These are phyloP conservation scores for Brachionus paranguensis DNA, from an alignment of 1,140 invertebrate genomes.

Conservation along the genomic window DNA sequence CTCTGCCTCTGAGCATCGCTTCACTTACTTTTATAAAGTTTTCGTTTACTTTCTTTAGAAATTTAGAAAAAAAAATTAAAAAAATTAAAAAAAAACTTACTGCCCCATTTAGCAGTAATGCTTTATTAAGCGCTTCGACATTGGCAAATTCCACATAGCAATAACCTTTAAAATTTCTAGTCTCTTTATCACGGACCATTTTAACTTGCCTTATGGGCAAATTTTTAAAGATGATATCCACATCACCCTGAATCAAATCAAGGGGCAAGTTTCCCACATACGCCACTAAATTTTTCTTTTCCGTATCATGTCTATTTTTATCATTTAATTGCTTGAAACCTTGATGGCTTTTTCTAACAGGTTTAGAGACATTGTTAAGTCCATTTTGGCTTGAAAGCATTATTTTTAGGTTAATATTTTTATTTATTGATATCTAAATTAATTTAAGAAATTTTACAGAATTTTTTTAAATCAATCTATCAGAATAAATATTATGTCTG, in stretches of 20 bases:
- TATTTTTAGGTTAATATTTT: neutral
- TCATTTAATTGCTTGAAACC: neutral
- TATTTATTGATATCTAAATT: neutral
- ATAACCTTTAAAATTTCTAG: constrained; percentile 17
- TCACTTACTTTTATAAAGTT: constrained; percentile 13
- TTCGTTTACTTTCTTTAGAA: constrained; percentile 3
- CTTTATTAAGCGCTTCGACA: neutral
- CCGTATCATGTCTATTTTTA: neutral
- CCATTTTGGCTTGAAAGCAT: neutral
- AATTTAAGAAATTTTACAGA: no score
- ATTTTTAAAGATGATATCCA: constrained; percentile 27
- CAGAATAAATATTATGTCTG: neutral
- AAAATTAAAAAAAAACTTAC: neutral
- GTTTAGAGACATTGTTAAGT: neutral
- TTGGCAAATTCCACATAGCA: constrained; percentile 32
- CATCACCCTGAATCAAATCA: constrained; percentile 3
- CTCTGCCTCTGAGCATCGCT: neutral
- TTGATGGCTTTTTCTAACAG: neutral
- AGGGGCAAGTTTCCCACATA: constrained; percentile 16
- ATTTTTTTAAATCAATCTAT: neutral
- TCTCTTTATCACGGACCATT: constrained; percentile 35
- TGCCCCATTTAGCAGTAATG: constrained; percentile 9
- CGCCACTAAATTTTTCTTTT: neutral
- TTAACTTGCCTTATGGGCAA: neutral
- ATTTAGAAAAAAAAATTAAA: neutral